Conservation (phyloP, 2,113 vertebrate genomes). For the human (Homo sapiens) region GRCh38 chr4:70755001-70755500, state of each 20-base stretch:
- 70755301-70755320: neutral
- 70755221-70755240: neutral
- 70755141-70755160: too few relatives aligned
- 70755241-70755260: neutral
- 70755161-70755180: too few relatives aligned
- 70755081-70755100: too few relatives aligned
- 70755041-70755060: too few relatives aligned
- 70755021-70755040: too few relatives aligned
- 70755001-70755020: too few relatives aligned
- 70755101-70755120: too few relatives aligned
- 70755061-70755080: too few relatives aligned
- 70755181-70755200: too few relatives aligned
- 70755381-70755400: neutral
- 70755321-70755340: neutral
- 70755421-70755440: neutral
- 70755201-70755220: neutral
- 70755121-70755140: too few relatives aligned
- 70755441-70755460: neutral
- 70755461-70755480: neutral
- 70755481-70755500: neutral
- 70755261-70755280: conserved; percentile 17
- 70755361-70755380: neutral
- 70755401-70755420: neutral
- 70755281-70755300: neutral
- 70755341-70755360: neutral